Evolutionary conservation across 2,113 vertebrate species (phyloP).

Genomic region (Eurypyga helias): DNA sequence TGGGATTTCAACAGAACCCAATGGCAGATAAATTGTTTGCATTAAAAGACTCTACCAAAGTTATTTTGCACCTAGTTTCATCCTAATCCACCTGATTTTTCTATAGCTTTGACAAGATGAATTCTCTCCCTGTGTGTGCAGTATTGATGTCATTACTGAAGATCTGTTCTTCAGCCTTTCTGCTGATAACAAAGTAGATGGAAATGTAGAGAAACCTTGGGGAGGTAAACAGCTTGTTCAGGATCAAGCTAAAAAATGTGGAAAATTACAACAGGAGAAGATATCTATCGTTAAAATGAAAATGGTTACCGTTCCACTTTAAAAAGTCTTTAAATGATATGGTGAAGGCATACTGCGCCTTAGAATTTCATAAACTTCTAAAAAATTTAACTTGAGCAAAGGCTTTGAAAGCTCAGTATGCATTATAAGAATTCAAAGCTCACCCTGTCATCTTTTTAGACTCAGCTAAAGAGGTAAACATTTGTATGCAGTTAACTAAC

Average conservation of each 20-base stretch:
- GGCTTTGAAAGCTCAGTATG: neutral
- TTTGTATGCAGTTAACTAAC: neutral
- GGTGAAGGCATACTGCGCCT: neutral
- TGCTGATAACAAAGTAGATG: conserved; percentile 76
- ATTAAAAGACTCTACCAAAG: conserved; percentile 75
- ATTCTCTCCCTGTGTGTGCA: conserved; percentile 68
- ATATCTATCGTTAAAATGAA: neutral
- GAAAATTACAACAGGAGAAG: neutral
- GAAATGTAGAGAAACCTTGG: conserved; percentile 71
- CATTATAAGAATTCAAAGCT: neutral
- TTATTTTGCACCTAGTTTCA: conserved; percentile 73
- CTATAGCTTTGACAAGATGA: conserved; percentile 73
- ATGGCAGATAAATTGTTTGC: conserved; percentile 73
- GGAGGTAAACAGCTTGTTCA: conserved; percentile 75
- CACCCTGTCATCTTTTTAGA: neutral
- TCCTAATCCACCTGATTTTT: conserved; percentile 76
- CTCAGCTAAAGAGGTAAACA: neutral
- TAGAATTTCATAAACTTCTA: neutral
- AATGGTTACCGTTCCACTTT: neutral
- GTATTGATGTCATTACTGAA: conserved; percentile 73
- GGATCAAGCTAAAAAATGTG: conserved; percentile 11
- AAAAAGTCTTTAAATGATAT: neutral
- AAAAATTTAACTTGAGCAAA: neutral
- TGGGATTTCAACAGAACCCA: conserved; percentile 59
- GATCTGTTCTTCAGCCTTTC: conserved; percentile 67